phyloP scores from a whole-genome alignment of 2,888 invertebrate genomes.

The Idaea straminata region DNA sequence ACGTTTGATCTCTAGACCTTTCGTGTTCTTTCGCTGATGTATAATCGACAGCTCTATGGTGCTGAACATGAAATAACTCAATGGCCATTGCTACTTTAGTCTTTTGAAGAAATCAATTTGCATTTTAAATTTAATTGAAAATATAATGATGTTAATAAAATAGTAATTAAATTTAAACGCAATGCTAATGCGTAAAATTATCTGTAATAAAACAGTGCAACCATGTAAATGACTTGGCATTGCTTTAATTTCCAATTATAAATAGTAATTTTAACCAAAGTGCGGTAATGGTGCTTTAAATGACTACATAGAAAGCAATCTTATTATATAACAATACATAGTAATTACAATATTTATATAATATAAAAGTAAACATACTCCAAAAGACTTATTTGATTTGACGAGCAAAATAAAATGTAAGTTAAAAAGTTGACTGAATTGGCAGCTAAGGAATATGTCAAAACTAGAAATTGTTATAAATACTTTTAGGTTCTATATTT shows the following conservation, averaged over 20 bases:
- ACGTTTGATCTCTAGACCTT: slow-evolving; percentile 3
- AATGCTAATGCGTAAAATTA: background rate
- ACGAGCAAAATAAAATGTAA: no score
- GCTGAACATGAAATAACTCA: background rate
- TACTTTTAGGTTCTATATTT: no score
- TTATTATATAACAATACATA: background rate
- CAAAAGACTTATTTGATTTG: no score
- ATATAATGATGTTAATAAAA: background rate
- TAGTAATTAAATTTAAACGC: background rate
- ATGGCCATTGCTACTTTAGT: background rate
- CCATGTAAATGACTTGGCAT: background rate
- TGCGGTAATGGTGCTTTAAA: no score
- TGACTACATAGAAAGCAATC: background rate
- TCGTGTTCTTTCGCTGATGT: background rate
- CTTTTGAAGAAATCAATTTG: background rate
- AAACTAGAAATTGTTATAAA: no score
- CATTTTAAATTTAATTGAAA: background rate
- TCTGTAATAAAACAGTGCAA: background rate
- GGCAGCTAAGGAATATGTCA: no score
- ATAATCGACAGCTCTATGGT: background rate
- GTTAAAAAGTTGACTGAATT: no score
- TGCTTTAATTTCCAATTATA: background rate
- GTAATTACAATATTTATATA: background rate
- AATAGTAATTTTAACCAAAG: background rate
- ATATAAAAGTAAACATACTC: background rate